A percentile compares a stretch with the other conserved stretches of the same genome.
Evolutionary conservation across 2,888 invertebrate genomes (phyloP).

Genomic region (Thymelicus sylvestris): DNA sequence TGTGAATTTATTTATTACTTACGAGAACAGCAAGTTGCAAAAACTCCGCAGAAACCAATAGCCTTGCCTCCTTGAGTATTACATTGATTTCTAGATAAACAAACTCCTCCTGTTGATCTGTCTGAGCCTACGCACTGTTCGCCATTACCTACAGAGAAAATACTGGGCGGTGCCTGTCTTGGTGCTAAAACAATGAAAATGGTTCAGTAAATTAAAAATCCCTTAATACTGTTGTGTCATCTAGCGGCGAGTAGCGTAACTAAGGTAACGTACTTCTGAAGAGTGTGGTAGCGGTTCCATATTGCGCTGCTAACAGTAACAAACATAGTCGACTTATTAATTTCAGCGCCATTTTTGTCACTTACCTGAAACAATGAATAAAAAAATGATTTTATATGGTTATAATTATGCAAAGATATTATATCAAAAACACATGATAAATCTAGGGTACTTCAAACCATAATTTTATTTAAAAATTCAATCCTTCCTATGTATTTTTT

Average conservation of each 20-base stretch:
- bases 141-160: constrained; percentile 76
- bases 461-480: no score
- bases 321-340: constrained; percentile 55
- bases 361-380: constrained; percentile 56
- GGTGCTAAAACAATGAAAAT: constrained; percentile 50
- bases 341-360: constrained; percentile 60
- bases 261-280: constrained; percentile 49
- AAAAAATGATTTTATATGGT: constrained; percentile 7
- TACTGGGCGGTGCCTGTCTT: constrained; percentile 63
- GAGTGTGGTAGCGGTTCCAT: constrained; percentile 50
- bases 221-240: constrained; percentile 14
- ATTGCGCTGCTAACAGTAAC: constrained; percentile 56
- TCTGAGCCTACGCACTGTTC: constrained; percentile 71
- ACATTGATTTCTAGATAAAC: constrained; percentile 81
- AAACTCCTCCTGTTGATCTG: constrained; percentile 75
- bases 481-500: no score
- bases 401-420: no score
- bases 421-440: no score
- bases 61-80: constrained; percentile 81
- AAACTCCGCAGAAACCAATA: constrained; percentile 79
- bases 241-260: constrained; percentile 22
- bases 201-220: constrained; percentile 1
- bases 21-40: constrained; percentile 80
- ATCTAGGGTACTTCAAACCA: no score
- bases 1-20: constrained; percentile 50